Evolutionary conservation across 2,888 invertebrate species (phyloP).

Genomic region (Pheosia gnoma): DNA sequence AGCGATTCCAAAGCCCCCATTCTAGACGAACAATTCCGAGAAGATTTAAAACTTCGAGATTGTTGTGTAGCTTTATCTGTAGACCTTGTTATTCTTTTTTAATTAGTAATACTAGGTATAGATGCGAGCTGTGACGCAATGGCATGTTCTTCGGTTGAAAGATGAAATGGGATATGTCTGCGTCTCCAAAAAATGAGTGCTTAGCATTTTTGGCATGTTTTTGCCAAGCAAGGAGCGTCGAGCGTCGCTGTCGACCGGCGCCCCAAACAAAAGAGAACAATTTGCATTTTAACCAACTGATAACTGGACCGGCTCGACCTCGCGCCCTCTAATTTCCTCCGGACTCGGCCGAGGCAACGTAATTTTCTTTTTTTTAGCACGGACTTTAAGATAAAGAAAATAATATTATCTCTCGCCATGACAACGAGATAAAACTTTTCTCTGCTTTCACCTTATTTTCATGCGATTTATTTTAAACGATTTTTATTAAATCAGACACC

Average conservation of each 20-base stretch:
- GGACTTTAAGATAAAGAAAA: conserved; percentile 56
- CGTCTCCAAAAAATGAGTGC: conserved; percentile 69
- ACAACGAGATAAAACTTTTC: conserved; percentile 56
- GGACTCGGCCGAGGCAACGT: conserved; percentile 57
- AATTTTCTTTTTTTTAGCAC: conserved; percentile 62
- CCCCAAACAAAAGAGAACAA: conserved; percentile 75
- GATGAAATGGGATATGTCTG: conserved; percentile 50
- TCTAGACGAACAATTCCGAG: not conserved
- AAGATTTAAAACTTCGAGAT: conserved; percentile 3
- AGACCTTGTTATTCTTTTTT: conserved; percentile 11
- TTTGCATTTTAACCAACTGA: conserved; percentile 81
- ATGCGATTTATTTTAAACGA: conserved; percentile 42
- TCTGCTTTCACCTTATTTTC: conserved; percentile 43
- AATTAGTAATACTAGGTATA: conserved; percentile 9
- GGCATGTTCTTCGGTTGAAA: conserved; percentile 30
- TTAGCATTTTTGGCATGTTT: conserved; percentile 69
- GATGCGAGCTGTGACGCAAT: conserved; percentile 14
- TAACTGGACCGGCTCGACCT: conserved; percentile 66
- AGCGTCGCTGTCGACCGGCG: conserved; percentile 57
- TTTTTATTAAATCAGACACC: conserved; percentile 27
- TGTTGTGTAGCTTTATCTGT: conserved; percentile 4
- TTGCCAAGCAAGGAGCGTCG: conserved; percentile 40
- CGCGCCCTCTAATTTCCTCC: conserved; percentile 63
- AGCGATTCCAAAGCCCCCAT: conserved; percentile 3
- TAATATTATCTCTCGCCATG: conserved; percentile 57